phyloP scores from a whole-genome alignment of 2,113 vertebrate genomes.

The Cryptoleucopteryx plumbea region DNA sequence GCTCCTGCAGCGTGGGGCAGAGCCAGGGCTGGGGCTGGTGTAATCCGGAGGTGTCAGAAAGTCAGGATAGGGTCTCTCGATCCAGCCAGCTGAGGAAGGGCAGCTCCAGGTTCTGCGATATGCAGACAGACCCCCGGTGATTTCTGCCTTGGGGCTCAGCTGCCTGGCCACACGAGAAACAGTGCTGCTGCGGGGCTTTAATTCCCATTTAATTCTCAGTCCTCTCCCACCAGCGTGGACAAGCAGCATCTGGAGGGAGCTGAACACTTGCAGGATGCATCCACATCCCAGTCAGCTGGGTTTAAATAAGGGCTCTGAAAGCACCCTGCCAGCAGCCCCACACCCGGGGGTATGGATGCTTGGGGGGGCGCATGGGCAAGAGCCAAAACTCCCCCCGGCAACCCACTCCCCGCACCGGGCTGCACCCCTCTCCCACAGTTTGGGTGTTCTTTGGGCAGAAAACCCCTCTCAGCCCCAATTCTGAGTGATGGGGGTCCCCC shows the following conservation, averaged over 20 bases:
- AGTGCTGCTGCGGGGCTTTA: fast-evolving
- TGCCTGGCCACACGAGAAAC: neutral
- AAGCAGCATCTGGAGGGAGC: neutral
- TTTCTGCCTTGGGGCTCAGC: neutral
- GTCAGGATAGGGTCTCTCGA: neutral
- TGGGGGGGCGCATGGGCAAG: neutral
- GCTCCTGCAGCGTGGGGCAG: no score
- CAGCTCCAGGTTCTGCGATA: neutral
- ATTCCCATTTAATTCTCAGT: neutral
- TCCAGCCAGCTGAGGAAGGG: neutral
- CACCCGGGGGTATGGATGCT: neutral
- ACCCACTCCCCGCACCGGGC: fast-evolving
- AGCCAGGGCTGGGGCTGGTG: neutral
- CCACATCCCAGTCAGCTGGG: neutral
- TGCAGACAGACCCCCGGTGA: neutral
- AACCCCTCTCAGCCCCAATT: neutral
- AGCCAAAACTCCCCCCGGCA: neutral
- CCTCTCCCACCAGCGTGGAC: fast-evolving
- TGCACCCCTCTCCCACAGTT: neutral
- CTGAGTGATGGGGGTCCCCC: neutral
- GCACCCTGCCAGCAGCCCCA: neutral
- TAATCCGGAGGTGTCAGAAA: fast-evolving
- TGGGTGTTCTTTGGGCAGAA: neutral
- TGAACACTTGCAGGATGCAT: neutral
- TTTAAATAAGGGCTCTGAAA: neutral